Conservation (phyloP, 2,797 vertebrate genomes). For the Ammospiza maritima region DNA sequence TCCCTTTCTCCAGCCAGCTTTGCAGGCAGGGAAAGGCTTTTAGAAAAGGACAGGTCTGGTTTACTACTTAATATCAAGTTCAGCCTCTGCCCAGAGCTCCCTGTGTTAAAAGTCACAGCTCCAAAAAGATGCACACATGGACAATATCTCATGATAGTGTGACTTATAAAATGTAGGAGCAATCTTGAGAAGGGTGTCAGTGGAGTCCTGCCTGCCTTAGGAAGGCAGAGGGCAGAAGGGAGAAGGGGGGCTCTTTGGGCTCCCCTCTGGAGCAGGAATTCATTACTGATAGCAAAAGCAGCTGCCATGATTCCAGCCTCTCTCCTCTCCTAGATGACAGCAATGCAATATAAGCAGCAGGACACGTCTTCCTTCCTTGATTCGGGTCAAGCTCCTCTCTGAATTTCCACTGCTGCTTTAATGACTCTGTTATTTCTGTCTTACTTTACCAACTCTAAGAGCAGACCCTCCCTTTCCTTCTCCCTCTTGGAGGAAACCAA, state of each 20-base stretch:
- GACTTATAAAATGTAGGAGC: neutral
- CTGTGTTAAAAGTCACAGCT: neutral
- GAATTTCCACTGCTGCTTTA: neutral
- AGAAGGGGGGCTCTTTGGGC: neutral
- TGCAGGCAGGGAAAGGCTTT: neutral
- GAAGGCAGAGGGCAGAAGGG: neutral
- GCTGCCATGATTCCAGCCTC: neutral
- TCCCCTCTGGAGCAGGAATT: neutral
- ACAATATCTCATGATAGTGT: neutral
- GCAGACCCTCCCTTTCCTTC: constrained; percentile 13
- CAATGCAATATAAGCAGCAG: neutral
- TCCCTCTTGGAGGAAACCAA: neutral
- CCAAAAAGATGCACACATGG: neutral
- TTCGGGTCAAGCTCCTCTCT: constrained; percentile 5
- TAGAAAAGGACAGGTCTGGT: neutral
- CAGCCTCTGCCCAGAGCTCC: neutral
- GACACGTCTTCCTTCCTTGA: constrained; percentile 28
- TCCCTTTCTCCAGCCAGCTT: neutral
- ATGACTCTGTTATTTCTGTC: constrained; percentile 7
- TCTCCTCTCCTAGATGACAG: neutral
- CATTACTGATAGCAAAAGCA: constrained; percentile 20
- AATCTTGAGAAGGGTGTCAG: neutral
- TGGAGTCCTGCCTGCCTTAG: neutral
- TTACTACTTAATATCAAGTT: neutral
- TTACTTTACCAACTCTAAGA: neutral